Evolutionary conservation across 1,140 invertebrate species (phyloP), one percentile per base, ranked within the genome.

Genomic region (Mya arenaria): DNA sequence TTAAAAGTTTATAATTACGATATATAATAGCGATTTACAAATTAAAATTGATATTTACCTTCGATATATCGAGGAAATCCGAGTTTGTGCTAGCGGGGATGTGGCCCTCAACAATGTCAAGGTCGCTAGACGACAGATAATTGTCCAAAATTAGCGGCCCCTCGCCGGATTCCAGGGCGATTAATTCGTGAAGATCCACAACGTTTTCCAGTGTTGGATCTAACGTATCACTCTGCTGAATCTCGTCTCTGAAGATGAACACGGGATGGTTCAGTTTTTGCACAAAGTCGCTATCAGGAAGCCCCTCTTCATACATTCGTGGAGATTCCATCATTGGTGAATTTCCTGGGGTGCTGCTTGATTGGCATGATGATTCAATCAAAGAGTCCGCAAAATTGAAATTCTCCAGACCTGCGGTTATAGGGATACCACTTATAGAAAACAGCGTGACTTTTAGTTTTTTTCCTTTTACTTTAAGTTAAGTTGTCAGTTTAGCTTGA

Each of bases 351-450:
- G 74, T 85, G 75, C 69, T 75, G 68, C 66, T 84, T 68, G 75
- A 83, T 73, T 82, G 85, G 83, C 85, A 86, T 86, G 85, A 73
- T 86, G 85, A 86, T 74, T 80, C 77, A 39, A 80, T 69, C 41
- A 80, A 69, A 80, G 77, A 71, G 39, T 80, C 77, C 69, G 65
- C 77, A 71, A 80, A 68, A 58, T 19, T 44, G 44, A 80, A 80
- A 80, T 69, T 69, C 48, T 80, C 77, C 77, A 80, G 77, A 80
- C 77, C 77, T 80, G 77, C 77, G 77, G 77, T 71, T 62, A 60
- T 52, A 41, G 30, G 65, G 60, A 66, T 48, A 34, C 65, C 36
- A 56, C 36, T 13, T 80, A 71, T 39, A 71, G 77, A 80, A 80
- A 69, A 80, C 77, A 80, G 77, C 32, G 52, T 80, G 62, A 62